Base-by-base conservation (phyloP, 1,140 invertebrate species). In the Heliconius congener region DNA sequence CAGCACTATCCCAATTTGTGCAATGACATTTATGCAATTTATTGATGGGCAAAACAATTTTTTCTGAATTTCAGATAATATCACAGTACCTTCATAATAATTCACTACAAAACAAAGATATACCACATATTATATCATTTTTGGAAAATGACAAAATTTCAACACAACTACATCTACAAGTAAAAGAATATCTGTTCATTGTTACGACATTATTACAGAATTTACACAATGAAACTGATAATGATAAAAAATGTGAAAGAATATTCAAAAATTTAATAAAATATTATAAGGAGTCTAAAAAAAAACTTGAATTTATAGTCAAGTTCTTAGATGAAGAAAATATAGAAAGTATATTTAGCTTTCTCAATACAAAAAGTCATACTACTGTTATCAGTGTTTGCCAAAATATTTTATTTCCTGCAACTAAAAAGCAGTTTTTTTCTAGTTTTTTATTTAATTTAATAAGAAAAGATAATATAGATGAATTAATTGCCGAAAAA, bases 231-330 rank as follows among this genome's bases (percentile, higher is more conserved):
- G 72, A 83, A 77, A 81, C 46, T 74, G 71, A 79, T 8, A 79
- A 86, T 80, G n/a, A 78, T 60, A 30, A 70, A 52, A 57, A 84
- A 19, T 77, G 81, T 74, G 46, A 87, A 30, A 89, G 80, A 85
- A 79, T 93, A 57, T 84, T 94, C 27, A 86, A 83, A 8, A 88
- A 88, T 57, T 76, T 92, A 0, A 74, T 83, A 34, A 91, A 89
- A 82, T 91, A 90, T 74, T 93, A 93, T 77, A 91, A 86, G 77
- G 90, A 91, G 13, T 88, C 85, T 9, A 93, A 91, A 75, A 93
- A 93, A 74, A 94, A 94, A 82, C 76, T 92, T 16, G 90, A 93
- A 52, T 93, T 94, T 81, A 88, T 92, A 18, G 73, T 87, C 3
- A 91, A 91, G 80, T 79, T 94, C 1, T 72, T 93, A 34, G 78